Evolutionary conservation across 2,888 invertebrate species (phyloP).

Genomic region (Eupithecia pulchellata): DNA sequence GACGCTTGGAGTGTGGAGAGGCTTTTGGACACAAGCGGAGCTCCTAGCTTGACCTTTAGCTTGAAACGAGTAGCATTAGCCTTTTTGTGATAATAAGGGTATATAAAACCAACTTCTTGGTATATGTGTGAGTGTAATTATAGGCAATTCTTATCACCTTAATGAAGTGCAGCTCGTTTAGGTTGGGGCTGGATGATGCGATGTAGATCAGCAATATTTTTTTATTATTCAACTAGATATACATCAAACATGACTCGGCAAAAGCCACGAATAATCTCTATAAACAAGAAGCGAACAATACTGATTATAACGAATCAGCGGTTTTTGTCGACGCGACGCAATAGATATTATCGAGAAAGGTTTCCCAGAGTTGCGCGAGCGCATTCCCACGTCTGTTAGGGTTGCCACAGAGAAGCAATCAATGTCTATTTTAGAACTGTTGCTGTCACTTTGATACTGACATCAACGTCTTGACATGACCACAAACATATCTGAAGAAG

Average conservation of each 20-base stretch:
- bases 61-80: too few relatives aligned
- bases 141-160: too few relatives aligned
- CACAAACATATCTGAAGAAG: too few relatives aligned
- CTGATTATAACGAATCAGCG: constrained; percentile 37
- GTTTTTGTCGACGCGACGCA: constrained; percentile 37
- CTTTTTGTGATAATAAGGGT: too few relatives aligned
- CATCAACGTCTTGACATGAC: not conserved
- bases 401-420: constrained; percentile 28
- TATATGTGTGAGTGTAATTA: too few relatives aligned
- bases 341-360: constrained; percentile 36
- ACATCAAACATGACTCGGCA: constrained; percentile 11
- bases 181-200: too few relatives aligned
- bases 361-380: constrained; percentile 37
- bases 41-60: too few relatives aligned
- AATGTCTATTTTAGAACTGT: not conserved
- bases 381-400: constrained; percentile 47
- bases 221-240: not conserved
- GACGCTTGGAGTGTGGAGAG: too few relatives aligned
- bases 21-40: too few relatives aligned
- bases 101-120: too few relatives aligned
- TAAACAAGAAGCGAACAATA: constrained; percentile 30
- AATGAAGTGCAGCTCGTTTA: too few relatives aligned
- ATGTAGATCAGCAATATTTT: too few relatives aligned
- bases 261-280: constrained; percentile 1
- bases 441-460: not conserved